Conservation (phyloP, 1,140 invertebrate species). For the Uloborus diversus region DNA sequence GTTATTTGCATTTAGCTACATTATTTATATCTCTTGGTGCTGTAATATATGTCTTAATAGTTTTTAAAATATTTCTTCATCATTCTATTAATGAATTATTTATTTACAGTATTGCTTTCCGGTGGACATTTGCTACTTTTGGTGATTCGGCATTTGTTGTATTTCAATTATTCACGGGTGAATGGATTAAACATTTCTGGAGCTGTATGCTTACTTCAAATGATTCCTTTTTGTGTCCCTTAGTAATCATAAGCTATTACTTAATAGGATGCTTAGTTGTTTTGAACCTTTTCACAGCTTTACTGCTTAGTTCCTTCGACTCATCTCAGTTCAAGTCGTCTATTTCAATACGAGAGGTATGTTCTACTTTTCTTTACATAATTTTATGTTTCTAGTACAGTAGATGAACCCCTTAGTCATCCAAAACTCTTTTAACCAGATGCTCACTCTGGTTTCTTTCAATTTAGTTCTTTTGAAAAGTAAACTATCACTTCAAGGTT, state of each 20-base stretch:
- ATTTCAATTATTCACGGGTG: constrained; percentile 21
- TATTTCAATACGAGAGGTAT: too few species aligned
- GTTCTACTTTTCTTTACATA: too few species aligned
- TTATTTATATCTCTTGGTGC: not conserved
- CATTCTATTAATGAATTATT: not conserved
- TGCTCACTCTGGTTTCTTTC: too few species aligned
- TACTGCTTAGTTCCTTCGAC: constrained; percentile 23
- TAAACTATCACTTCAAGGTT: too few species aligned
- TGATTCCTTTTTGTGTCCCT: not conserved
- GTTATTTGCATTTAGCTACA: too few species aligned
- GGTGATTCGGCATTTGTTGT: constrained; percentile 18
- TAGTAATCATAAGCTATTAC: constrained; percentile 10
- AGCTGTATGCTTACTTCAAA: not conserved
- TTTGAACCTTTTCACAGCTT: constrained; percentile 6
- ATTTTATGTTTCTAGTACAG: too few species aligned
- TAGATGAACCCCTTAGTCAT: too few species aligned
- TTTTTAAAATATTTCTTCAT: not conserved
- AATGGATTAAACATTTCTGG: constrained; percentile 9
- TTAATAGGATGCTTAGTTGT: constrained; percentile 28
- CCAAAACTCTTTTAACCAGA: too few species aligned
- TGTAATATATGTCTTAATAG: not conserved
- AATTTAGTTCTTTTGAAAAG: too few species aligned
- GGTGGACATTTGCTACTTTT: constrained; percentile 35
- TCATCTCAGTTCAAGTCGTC: not conserved
- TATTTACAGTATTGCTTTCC: constrained; percentile 1